These are phyloP conservation scores for Adelges cooleyi DNA, from an alignment of 1,140 invertebrate species.

Conservation along the genomic window DNA sequence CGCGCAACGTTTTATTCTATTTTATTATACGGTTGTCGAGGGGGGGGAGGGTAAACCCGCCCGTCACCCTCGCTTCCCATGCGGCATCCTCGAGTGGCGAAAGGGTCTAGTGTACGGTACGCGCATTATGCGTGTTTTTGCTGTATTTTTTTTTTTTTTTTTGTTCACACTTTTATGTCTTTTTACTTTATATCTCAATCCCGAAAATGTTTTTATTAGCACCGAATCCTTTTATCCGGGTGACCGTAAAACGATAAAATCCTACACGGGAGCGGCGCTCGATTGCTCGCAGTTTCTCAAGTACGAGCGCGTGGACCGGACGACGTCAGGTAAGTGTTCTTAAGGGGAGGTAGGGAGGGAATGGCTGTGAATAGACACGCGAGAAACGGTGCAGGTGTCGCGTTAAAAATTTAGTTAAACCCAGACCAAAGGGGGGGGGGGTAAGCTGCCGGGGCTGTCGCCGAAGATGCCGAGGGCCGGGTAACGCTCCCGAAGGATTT, in stretches of 20 bases:
- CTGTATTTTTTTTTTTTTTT: neutral
- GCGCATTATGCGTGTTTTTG: neutral
- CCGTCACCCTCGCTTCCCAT: neutral
- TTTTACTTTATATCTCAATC: neutral
- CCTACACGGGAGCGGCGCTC: too few relatives aligned
- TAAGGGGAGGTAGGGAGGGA: too few relatives aligned
- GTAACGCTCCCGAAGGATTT: too few relatives aligned
- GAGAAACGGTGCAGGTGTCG: neutral
- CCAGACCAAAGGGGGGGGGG: too few relatives aligned
- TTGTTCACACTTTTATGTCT: too few relatives aligned
- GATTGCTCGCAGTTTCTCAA: too few relatives aligned
- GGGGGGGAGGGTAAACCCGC: too few relatives aligned
- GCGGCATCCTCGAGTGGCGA: neutral
- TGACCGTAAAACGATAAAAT: neutral
- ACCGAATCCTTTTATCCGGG: neutral
- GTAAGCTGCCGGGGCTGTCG: too few relatives aligned
- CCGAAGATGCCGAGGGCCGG: too few relatives aligned
- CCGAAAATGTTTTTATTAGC: constrained; percentile 1
- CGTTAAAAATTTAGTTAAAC: neutral
- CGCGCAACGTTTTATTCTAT: neutral
- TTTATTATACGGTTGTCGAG: neutral
- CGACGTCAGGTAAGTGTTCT: too few relatives aligned
- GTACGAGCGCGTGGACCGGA: too few relatives aligned
- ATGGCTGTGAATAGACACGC: too few relatives aligned
- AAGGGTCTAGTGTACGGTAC: neutral